Conservation (phyloP, 2,888 invertebrate genomes). For the Lepidochrysops patricia region DNA sequence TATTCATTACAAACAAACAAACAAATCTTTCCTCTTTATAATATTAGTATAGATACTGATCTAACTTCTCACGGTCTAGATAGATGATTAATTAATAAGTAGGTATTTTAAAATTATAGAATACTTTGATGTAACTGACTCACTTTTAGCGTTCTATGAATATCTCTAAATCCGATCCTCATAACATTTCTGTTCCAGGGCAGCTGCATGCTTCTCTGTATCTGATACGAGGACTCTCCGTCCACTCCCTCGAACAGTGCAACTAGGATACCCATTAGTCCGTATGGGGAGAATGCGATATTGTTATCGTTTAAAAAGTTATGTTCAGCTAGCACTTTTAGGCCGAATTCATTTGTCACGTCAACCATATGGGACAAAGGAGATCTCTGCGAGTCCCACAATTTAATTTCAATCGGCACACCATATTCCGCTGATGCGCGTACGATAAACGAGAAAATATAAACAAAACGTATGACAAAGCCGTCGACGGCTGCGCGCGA, state of each 20-base stretch:
- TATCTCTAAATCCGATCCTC: slow-evolving; percentile 86
- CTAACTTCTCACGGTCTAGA: slow-evolving; percentile 1
- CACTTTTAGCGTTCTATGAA: slow-evolving; percentile 87
- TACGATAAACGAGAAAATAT: slow-evolving; percentile 31
- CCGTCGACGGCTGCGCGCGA: slow-evolving; percentile 28
- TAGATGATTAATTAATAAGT: not conserved
- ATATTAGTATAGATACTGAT: not conserved
- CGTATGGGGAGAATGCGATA: slow-evolving; percentile 89
- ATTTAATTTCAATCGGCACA: slow-evolving; percentile 59
- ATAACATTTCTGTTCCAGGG: slow-evolving; percentile 83
- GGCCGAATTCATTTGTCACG: slow-evolving; percentile 82
- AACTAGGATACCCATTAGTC: slow-evolving; percentile 84
- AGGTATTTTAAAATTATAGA: not conserved
- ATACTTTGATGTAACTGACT: slow-evolving; percentile 34
- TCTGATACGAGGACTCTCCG: slow-evolving; percentile 82
- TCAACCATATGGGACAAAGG: slow-evolving; percentile 87
- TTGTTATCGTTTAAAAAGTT: slow-evolving; percentile 84
- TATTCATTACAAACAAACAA: too few relatives aligned
- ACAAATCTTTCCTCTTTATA: too few relatives aligned
- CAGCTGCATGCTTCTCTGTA: slow-evolving; percentile 79
- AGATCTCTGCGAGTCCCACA: slow-evolving; percentile 60
- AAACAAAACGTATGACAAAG: slow-evolving; percentile 29
- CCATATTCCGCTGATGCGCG: slow-evolving; percentile 40
- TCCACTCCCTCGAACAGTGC: slow-evolving; percentile 86
- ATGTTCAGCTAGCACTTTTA: slow-evolving; percentile 80